Base-by-base conservation (phyloP, 2,888 invertebrate species). In the Zygogramma bicolorata region DNA sequence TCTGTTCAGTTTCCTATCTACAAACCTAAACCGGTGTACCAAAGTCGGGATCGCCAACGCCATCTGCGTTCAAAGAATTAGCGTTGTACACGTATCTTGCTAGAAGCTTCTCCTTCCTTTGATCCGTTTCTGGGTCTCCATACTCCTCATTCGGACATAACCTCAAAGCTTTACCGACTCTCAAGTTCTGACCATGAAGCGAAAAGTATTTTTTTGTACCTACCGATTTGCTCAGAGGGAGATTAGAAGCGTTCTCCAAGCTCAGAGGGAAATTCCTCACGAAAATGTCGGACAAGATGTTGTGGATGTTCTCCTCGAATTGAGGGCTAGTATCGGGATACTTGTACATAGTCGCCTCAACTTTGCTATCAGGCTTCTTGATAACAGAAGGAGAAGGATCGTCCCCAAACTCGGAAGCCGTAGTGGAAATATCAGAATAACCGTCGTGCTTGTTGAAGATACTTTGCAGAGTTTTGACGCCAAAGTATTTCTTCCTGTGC, bases 1-100 rank as follows among this genome's bases (percentile, higher is more conserved):
- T 68, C 60, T 46, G 18, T 8, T 46, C 18, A 66, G 38, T 68
- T 40, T 38, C 68, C 73, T 70, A 73, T 49, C 73, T 70, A 73
- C 42, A 40, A 40, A 22, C 61, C 65, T 89, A 92, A 79, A 92
- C 92, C 10, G 92, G 92, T 3, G 92, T 92, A 76, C 92, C 92
- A 85, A 92, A 92, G 87, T 91, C 92, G 0, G 92, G 92, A 86
- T 92, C 92, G 0, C 92, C 92, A 79, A 91, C 90, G 57, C 91
- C 91, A 76, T 89, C 89, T 2, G 86, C 86, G 71, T 84, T 85
- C 65, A 85, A 75, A 67, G 85, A 84, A 79, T 86, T 87, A 20
- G 87, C 85, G 76, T 87, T 87, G 77, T 87, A 87, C 59, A 88
- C 88, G 75, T 88, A 88, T 73, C 87, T 83, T 70, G 87, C 87